Base-by-base conservation (phyloP, 2,888 invertebrate species). In the Hypomecis punctinalis region DNA sequence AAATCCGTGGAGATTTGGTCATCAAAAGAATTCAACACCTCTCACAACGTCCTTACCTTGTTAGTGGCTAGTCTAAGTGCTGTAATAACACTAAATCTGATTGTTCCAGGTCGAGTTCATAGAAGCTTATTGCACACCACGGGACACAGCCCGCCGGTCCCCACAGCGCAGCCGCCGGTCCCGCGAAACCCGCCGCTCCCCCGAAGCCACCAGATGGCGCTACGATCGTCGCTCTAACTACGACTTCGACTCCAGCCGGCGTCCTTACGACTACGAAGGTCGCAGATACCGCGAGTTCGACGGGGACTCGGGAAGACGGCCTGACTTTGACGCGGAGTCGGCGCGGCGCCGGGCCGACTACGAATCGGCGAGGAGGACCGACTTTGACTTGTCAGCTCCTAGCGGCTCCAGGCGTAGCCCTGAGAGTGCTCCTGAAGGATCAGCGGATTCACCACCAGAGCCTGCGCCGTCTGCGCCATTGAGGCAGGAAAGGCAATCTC, bases 41-140 rank as follows among this genome's bases (percentile, higher is more conserved):
- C 7, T 48, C 10, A 36, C 6, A n/a, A 35, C 47, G 5, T 47
- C 4, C 46, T 33, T 47, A 11, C n/a, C 36, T 11, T 37, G 36
- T 11, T 49, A 37, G 36, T 49, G 11, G 11, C 11, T 35, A 35
- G 11, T 35, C 0, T 47, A 35, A 43, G 11, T 37, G 36, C 5
- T 13, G 9, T 51, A 51, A 33, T 66, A 52, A 68, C 56, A 64
- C 51, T 45, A n/a, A 48, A 13, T n/a, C 70, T 66, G 23, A 49
- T 90, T 90, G 88, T 94, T 94, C 1, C 88, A 96, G 95, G 94
- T 96, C 75, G 95, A 96, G 86, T 94, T 96, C 74, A 91, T 96
- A 85, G 96, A 96, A 85, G 95, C 95, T 63, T 96, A 96, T 84
- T 95, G 96, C 80, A 96, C 96, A 78, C 96, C 96, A 11, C 93